Percentiles rank a stretch among this genome's conserved stretches.
Evolutionary conservation across 2,888 invertebrate species (phyloP).

Genomic region (Sclerodermus sp.): DNA sequence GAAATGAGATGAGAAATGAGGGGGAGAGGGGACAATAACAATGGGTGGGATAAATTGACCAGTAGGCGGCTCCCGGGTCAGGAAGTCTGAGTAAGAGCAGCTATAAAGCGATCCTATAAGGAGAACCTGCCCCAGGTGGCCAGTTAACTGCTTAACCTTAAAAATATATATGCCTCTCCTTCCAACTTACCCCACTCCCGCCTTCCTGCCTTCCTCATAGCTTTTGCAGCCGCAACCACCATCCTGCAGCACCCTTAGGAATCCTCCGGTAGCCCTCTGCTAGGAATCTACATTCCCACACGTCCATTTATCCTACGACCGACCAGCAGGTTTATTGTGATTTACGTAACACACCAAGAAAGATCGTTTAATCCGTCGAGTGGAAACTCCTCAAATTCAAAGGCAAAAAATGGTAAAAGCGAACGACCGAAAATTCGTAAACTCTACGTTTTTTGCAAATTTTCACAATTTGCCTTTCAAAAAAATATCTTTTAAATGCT

Average conservation of each 20-base stretch:
- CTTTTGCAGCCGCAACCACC: no score
- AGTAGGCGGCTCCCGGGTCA: constrained; percentile 20
- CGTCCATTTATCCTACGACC: constrained; percentile 17
- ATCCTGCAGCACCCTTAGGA: constrained; percentile 3
- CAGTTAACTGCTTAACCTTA: constrained; percentile 38
- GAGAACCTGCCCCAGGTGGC: constrained; percentile 37
- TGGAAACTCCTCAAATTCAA: background rate
- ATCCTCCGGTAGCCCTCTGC: constrained; percentile 1
- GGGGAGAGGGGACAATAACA: constrained; percentile 20
- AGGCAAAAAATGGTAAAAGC: no score
- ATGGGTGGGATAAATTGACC: constrained; percentile 34
- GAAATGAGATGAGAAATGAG: no score
- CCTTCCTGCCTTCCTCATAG: background rate
- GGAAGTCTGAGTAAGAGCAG: constrained; percentile 24
- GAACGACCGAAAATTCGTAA: no score
- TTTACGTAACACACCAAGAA: constrained; percentile 19
- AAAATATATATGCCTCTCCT: constrained; percentile 29
- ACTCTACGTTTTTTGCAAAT: no score
- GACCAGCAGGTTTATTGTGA: constrained; percentile 22
- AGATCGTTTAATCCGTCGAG: constrained; percentile 18
- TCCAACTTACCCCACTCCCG: constrained; percentile 12
- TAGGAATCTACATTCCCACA: constrained; percentile 5
- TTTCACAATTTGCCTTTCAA: no score
- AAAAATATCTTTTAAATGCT: no score
- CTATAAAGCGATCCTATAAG: constrained; percentile 38